These are phyloP conservation scores for Holothuria glaberrima DNA, from an alignment of 35 echinoderm and acorn worm genomes.

Conservation along the genomic window DNA sequence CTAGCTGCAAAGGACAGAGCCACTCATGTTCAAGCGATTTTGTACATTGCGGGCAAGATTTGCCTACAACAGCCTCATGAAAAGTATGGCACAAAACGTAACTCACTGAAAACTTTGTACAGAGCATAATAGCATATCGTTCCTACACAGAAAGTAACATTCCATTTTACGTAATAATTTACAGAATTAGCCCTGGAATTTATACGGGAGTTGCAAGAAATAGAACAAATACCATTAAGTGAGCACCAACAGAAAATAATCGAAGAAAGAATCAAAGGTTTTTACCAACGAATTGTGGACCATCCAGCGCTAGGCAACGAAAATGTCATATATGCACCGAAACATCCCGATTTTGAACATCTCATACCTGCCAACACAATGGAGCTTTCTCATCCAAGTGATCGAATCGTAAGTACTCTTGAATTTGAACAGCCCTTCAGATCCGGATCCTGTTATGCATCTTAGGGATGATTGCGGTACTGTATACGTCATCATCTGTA, in stretches of 20 bases:
- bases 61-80: too few species aligned
- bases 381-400: conserved; percentile 30
- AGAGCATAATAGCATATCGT: too few species aligned
- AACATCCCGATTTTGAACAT: conserved; percentile 39
- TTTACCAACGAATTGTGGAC: conserved; percentile 40
- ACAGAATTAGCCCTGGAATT: conserved; percentile 8
- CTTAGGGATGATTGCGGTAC: neutral
- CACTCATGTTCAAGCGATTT: too few species aligned
- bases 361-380: conserved; percentile 21
- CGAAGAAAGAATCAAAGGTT: conserved; percentile 38
- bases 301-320: conserved; percentile 34
- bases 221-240: conserved; percentile 46
- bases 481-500: neutral
- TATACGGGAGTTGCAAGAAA: conserved; percentile 25
- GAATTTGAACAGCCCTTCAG: neutral
- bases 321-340: conserved; percentile 35
- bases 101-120: too few species aligned
- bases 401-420: conserved; percentile 42
- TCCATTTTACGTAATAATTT: neutral
- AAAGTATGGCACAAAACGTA: too few species aligned
- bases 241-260: conserved; percentile 43
- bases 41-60: too few species aligned
- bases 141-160: too few species aligned
- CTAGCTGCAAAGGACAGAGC: too few species aligned
- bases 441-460: conserved; percentile 8